phyloP scores from a whole-genome alignment of 2,797 vertebrate genomes.

The Poecilia wingei region DNA sequence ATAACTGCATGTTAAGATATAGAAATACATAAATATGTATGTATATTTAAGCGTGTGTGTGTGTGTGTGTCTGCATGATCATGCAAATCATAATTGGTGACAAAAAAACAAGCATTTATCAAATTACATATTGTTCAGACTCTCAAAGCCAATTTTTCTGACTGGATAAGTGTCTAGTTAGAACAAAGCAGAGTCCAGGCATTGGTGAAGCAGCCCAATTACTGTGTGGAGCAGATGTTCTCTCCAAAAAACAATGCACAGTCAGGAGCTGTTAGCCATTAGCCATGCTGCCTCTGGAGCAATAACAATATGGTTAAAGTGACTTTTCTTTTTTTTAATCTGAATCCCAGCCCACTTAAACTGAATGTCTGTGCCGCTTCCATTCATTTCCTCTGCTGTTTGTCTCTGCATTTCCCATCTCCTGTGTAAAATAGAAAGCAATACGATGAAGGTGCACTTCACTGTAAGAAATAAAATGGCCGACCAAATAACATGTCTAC shows the following conservation, averaged over 20 bases:
- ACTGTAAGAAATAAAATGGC: neutral
- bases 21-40: neutral
- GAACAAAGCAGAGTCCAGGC: constrained; percentile 49
- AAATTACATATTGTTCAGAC: constrained; percentile 52
- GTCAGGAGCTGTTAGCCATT: constrained; percentile 44
- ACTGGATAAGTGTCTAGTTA: constrained; percentile 62
- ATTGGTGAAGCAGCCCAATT: constrained; percentile 69
- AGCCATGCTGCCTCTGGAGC: constrained; percentile 39
- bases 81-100: neutral
- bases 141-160: constrained; percentile 61
- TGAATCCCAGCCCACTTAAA: constrained; percentile 27
- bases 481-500: neutral
- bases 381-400: neutral
- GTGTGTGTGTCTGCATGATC: neutral
- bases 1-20: neutral
- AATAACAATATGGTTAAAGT: constrained; percentile 43
- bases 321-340: constrained; percentile 19
- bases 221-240: constrained; percentile 69
- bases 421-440: neutral
- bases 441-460: neutral
- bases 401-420: neutral
- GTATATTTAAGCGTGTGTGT: neutral
- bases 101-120: constrained; percentile 24
- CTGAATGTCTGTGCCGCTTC: constrained; percentile 2
- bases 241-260: constrained; percentile 47